Base-by-base conservation (phyloP, 2,113 vertebrate species). In the Chrysochloris asiatica region DNA sequence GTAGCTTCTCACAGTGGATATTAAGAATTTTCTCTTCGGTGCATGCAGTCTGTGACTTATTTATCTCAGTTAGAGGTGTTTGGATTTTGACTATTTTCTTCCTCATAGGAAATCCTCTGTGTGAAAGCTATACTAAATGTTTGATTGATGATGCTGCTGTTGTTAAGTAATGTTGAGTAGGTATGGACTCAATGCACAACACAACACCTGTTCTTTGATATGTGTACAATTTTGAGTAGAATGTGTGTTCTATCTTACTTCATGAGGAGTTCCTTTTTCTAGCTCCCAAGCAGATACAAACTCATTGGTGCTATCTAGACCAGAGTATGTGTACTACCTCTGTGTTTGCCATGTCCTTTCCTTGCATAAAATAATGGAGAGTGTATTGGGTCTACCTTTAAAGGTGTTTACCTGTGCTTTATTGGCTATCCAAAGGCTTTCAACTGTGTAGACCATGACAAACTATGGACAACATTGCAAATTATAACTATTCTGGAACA, bases 11-110 rank as follows among this genome's bases (percentile, higher is more conserved):
- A 33, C 12, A 71, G 33, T 61, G 43, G 9, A 61, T 88, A 92
- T 89, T 47, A 48, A 93, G 50, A 61, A 67, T 86, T 89, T 95
- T 83, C 56, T 92, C 86, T 79, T 41, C 2, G n/a, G n/a, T 83
- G 30, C 8, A n/a, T 84, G 6, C 22, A 88, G 10, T 12, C 86
- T 26, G 33, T 78, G 85, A 91, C 33, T 83, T 91, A 45, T 2
- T 89, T 43, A 83, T 92, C 26, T 93, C 36, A 47, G 81, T 87
- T 93, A 77, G 72, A 93, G 81, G 73, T 36, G 59, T 88, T 76
- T 33, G 19, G 83, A 92, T 76, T 88, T 83, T 76, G 22, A 73
- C 43, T 61, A 10, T 38, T n/a, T 56, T 79, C 52, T 85, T 5
- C 4, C 30, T 76, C 45, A 10, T 8, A 88, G 59, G 22, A 24